Base-by-base conservation (phyloP, 2,113 vertebrate genomes). In the Anolis carolinensis region DNA sequence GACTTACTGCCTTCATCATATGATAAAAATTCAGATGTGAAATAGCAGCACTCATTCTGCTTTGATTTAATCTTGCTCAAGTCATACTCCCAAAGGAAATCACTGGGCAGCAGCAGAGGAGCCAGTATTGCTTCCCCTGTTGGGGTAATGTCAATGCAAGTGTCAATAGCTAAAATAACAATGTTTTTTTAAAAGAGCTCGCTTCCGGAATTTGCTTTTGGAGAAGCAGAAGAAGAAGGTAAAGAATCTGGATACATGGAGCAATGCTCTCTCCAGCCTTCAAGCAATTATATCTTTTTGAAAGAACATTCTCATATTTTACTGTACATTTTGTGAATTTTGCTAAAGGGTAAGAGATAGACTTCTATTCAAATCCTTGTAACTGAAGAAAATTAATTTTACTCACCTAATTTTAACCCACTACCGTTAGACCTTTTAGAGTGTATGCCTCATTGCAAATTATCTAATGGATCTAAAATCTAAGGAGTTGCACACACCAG, bases 251-350 rank as follows among this genome's bases (percentile, higher is more conserved):
- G 13, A 14, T 48, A 65, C 20, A 10, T 78, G 50, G 44, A 77
- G 39, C 77, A 25, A 55, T 68, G 23, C 55, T 68, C 71, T 44
- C 16, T 32, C 77, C 52, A 78, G n/a, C 44, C n/a, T 55, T 85
- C 70, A 68, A 85, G 44, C 14, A 67, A 32, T 70, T 32, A 77
- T 36, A 52, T 78, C 16, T 55, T 23, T 36, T 78, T 70, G 63
- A 20, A 78, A 85, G 68, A 78, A n/a, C 78, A 78, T 85, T 67
- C 75, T 78, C 75, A 55, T 48, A n/a, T 85, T 30, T 83, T 83
- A 59, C 59, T 83, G 32, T 62, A 73, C 62, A 72, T 73, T 59
- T 83, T 83, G 59, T 83, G 44, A 83, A 34, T 83, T 34, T 83
- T 59, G 21, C 70, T 59, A 23, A 55, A 73, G 65, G 32, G 70